Conservation (phyloP, 1,140 invertebrate genomes). For the Macrobrachium rosenbergii region DNA sequence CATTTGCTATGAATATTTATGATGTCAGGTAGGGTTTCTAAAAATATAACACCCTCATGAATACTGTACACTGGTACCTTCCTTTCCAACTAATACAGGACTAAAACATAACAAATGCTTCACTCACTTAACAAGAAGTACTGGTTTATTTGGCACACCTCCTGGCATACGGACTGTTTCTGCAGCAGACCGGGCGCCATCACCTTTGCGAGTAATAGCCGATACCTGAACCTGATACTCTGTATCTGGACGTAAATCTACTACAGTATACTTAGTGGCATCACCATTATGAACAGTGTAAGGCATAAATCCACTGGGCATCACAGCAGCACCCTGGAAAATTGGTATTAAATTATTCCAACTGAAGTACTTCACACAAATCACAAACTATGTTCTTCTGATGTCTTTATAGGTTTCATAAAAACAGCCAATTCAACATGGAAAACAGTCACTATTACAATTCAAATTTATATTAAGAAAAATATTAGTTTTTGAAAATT, state of each 20-base stretch:
- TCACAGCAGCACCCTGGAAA: constrained; percentile 21
- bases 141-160: constrained; percentile 91
- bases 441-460: too few species aligned
- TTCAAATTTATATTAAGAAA: too few species aligned
- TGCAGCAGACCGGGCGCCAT: constrained; percentile 88
- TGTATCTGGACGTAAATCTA: constrained; percentile 92
- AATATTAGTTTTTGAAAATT: too few species aligned
- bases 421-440: too few species aligned
- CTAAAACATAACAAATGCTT: not conserved
- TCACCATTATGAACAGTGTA: constrained; percentile 86
- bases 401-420: too few species aligned
- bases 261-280: constrained; percentile 85
- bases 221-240: constrained; percentile 93
- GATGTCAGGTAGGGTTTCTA: too few species aligned
- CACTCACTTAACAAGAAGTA: constrained; percentile 84
- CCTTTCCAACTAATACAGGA: not conserved
- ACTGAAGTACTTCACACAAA: not conserved
- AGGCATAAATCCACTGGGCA: constrained; percentile 64
- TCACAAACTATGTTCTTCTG: too few species aligned
- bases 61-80: too few species aligned
- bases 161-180: constrained; percentile 90
- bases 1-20: too few species aligned
- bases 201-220: constrained; percentile 93
- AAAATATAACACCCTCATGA: too few species aligned
- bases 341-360: not conserved